A percentile compares a stretch with the other conserved stretches of the same genome.
These are phyloP conservation scores for Eciton burchellii DNA, from an alignment of 1,140 invertebrate species.

Conservation along the genomic window DNA sequence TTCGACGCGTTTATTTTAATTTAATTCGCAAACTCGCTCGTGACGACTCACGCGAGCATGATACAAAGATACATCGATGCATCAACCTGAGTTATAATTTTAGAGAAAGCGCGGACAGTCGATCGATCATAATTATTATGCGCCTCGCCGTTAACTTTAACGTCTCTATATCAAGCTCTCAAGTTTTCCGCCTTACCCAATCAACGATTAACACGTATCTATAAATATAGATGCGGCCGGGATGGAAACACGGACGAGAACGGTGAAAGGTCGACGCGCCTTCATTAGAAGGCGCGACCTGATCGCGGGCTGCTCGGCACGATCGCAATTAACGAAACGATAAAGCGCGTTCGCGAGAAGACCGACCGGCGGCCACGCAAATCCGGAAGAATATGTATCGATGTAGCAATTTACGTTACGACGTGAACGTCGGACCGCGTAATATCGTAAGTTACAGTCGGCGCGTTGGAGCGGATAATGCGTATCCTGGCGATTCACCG, in stretches of 20 bases:
- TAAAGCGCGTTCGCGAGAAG: constrained; percentile 25
- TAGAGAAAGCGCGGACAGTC: neutral
- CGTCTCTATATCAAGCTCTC: neutral
- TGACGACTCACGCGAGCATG: no score
- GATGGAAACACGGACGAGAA: constrained; percentile 5
- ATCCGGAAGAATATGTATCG: constrained; percentile 69
- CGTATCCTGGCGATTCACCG: constrained; percentile 74
- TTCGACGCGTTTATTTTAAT: neutral
- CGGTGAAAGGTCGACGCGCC: constrained; percentile 13
- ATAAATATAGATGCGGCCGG: constrained; percentile 6
- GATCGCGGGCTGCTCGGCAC: constrained; percentile 25
- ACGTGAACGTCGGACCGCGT: constrained; percentile 27
- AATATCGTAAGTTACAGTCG: constrained; percentile 73
- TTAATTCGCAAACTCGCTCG: neutral
- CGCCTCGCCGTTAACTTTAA: neutral
- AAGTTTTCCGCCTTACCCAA: neutral
- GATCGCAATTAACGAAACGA: constrained; percentile 50
- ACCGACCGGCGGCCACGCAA: constrained; percentile 33
- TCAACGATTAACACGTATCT: constrained; percentile 5
- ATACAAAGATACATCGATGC: constrained; percentile 5
- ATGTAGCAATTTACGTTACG: constrained; percentile 73
- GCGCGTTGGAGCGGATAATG: constrained; percentile 73
- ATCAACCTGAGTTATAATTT: constrained; percentile 11
- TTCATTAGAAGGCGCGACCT: constrained; percentile 31
- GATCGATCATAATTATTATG: constrained; percentile 10